Evolutionary conservation across 2,888 invertebrate species (phyloP), one percentile per base, ranked within the genome.

Genomic region (Noctua janthe): DNA sequence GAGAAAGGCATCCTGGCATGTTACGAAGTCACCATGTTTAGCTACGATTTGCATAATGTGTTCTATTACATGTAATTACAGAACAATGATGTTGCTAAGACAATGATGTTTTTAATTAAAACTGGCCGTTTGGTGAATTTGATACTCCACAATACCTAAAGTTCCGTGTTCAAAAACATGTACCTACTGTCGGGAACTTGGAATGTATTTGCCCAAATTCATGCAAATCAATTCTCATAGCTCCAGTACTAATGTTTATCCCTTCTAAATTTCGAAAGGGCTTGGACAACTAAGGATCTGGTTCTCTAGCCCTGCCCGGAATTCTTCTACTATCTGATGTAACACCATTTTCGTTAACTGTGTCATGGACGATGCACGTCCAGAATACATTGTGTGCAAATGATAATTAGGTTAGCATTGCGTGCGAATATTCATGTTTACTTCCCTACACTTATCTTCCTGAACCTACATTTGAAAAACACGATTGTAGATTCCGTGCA

Each of bases 1-100:
- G 84, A 86, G 88, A 91, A 90, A 90, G 87, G 75, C 80, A 86
- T 87, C 84, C 87, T 86, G 81, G 76, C 73, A 82, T 85, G 76
- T 91, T 89, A 85, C 86, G 86, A 83, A 87, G 85, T 85, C 84
- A 82, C 78, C 84, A 86, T 82, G 78, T 87, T 86, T 84, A 86
- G 81, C 78, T 82, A 74, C 56, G 70, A 88, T 88, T 90, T 83
- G 54, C 89, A 88, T 88, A 88, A 88, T 85, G 76, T 80, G 71
- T 84, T 80, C 71, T 80, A 81, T 84, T 77, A 83, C 72, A 69
- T 78, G 82, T 76, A 84, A 87, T 83, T 88, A 29, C 29, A 29
- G 80, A 74, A 74, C 85, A 81, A 82, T 85, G 76, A 71, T 81
- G 79, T 70, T 81, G 78, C 70, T 71, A 74, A 76, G 80, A 86